Percentiles rank a stretch among this genome's conserved stretches.
Evolutionary conservation across 1,140 invertebrate species (phyloP).

Genomic region (Babylonia areolata): DNA sequence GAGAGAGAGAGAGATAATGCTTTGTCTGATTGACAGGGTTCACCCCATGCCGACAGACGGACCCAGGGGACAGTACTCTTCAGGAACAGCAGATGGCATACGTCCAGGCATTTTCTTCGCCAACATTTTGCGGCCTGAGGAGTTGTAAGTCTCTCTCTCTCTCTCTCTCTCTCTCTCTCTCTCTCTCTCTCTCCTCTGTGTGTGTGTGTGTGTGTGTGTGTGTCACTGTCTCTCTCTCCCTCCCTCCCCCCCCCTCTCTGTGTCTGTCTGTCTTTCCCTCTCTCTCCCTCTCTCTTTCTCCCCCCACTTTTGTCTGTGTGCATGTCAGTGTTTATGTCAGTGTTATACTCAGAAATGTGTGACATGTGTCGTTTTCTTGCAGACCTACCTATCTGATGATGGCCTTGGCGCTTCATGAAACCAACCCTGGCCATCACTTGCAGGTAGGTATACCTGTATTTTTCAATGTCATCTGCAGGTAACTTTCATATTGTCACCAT

Average conservation of each 20-base stretch:
- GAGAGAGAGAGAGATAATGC: no score
- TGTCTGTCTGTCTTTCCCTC: not conserved
- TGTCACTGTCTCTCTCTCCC: not conserved
- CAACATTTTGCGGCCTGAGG: slow-evolving; percentile 55
- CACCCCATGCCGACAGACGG: slow-evolving; percentile 57
- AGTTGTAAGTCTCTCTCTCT: slow-evolving; percentile 20
- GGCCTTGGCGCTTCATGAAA: slow-evolving; percentile 74
- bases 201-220: not conserved
- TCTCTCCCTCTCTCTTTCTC: not conserved
- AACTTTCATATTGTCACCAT: no score
- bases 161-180: not conserved
- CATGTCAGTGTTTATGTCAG: not conserved
- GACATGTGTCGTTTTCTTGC: slow-evolving; percentile 12
- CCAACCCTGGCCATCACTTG: slow-evolving; percentile 74
- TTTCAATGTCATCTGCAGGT: no score
- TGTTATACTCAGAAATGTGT: not conserved
- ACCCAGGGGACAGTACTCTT: slow-evolving; percentile 56
- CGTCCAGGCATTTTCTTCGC: slow-evolving; percentile 63
- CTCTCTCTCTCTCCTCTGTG: no score
- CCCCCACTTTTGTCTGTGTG: not conserved
- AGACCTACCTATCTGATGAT: slow-evolving; percentile 72
- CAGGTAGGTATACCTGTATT: slow-evolving; percentile 46
- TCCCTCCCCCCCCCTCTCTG: not conserved
- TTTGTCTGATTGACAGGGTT: slow-evolving; percentile 56
- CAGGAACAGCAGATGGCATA: slow-evolving; percentile 59